Evolutionary conservation across 2,888 invertebrate genomes (phyloP).

Genomic region (Drosophila yooni): DNA sequence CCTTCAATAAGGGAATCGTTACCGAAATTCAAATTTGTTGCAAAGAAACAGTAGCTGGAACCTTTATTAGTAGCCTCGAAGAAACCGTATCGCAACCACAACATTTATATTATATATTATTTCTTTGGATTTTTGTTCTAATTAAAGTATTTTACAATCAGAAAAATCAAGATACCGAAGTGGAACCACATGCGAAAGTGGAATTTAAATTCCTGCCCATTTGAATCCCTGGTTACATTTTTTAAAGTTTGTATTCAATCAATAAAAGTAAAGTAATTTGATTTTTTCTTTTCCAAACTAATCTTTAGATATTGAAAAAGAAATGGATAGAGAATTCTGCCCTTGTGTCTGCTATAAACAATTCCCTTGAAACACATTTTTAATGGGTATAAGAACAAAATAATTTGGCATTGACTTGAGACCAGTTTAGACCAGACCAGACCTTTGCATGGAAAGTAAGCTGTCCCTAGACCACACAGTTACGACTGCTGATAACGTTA

Average conservation of each 20-base stretch:
- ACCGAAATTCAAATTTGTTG: neutral
- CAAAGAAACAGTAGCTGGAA: neutral
- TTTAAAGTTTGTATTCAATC: neutral
- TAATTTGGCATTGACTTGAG: slow-evolving; percentile 46
- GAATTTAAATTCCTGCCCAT: neutral
- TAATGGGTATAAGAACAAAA: slow-evolving; percentile 3
- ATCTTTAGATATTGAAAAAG: neutral
- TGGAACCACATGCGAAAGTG: neutral
- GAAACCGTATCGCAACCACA: neutral
- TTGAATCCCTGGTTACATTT: neutral
- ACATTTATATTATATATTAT: neutral
- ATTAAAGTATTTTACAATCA: neutral
- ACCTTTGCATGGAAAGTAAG: slow-evolving; percentile 30
- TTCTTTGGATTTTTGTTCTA: neutral
- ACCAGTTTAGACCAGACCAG: slow-evolving; percentile 31
- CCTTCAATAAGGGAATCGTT: neutral
- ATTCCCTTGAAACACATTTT: neutral
- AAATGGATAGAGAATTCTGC: neutral
- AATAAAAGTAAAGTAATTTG: neutral
- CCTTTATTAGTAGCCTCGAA: neutral
- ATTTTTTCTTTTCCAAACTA: neutral
- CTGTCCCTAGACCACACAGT: slow-evolving; percentile 7
- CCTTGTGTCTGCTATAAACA: neutral
- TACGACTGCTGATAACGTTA: slow-evolving; percentile 58
- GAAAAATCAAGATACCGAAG: neutral